Conservation (phyloP, 35 echinoderm and acorn worm genomes). For the Ophiothrix spiculata region DNA sequence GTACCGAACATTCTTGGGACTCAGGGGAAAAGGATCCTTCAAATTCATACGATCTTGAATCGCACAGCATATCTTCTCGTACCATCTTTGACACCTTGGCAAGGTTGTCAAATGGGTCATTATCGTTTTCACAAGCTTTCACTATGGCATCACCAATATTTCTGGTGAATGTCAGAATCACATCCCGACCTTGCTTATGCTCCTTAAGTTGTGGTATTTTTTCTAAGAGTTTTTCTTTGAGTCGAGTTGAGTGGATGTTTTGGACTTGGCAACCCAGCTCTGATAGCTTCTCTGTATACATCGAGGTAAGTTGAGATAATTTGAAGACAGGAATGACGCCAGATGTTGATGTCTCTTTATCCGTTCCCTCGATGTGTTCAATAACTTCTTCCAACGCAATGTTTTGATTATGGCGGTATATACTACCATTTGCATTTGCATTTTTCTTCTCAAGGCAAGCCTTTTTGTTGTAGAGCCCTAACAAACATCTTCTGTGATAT, state of each 20-base stretch:
- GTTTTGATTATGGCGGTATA: not conserved
- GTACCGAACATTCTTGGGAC: constrained; percentile 12
- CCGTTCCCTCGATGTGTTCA: not conserved
- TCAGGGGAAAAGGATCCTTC: not conserved
- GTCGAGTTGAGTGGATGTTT: constrained; percentile 12
- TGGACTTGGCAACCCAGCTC: not conserved
- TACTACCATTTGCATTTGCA: not conserved
- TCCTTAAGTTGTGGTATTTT: constrained; percentile 15
- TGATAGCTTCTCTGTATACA: not conserved
- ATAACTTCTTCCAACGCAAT: constrained; percentile 20
- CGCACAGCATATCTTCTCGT: constrained; percentile 16
- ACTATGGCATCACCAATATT: constrained; percentile 21
- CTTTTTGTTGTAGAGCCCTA: constrained; percentile 19
- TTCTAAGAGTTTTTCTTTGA: constrained; percentile 28
- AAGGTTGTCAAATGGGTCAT: not conserved
- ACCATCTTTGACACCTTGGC: constrained; percentile 37
- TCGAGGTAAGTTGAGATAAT: not conserved
- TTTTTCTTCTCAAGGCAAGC: not conserved
- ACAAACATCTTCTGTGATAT: constrained; percentile 13
- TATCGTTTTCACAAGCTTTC: constrained; percentile 13
- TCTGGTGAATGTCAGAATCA: constrained; percentile 22
- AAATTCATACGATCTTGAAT: constrained; percentile 9
- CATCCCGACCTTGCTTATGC: constrained; percentile 32
- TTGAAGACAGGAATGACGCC: not conserved
- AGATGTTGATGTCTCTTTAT: not conserved